Percentiles rank a stretch among this genome's conserved stretches.
Conservation (phyloP, 2,113 vertebrate genomes). For the Laticauda laticaudata region DNA sequence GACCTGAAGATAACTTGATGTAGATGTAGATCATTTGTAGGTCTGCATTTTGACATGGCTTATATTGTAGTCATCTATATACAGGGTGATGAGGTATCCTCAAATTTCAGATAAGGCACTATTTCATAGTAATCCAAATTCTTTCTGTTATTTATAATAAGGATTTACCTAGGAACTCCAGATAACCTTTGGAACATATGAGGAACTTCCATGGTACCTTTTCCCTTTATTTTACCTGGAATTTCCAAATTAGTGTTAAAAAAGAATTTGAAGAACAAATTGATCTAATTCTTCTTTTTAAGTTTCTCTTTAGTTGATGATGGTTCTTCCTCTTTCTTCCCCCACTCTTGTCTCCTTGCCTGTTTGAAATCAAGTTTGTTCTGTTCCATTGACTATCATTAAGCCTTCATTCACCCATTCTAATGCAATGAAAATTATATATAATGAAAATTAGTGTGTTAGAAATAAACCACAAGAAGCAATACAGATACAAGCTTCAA, state of each 20-base stretch:
- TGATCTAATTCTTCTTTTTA: neutral
- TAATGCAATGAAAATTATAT: conserved; percentile 49
- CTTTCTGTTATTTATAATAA: neutral
- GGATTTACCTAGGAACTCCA: neutral
- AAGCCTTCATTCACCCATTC: conserved; percentile 23
- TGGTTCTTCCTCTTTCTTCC: neutral
- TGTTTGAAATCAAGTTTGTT: neutral
- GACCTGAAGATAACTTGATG: neutral
- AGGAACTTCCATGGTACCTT: neutral
- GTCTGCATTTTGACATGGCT: neutral
- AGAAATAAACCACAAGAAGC: conserved; percentile 27
- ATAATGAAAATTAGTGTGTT: conserved; percentile 38
- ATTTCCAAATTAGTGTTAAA: neutral
- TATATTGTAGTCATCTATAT: neutral
- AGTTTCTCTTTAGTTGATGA: neutral
- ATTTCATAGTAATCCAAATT: neutral
- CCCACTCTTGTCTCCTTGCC: neutral
- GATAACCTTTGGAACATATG: neutral
- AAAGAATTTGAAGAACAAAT: neutral
- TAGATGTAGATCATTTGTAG: neutral
- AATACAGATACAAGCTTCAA: conserved; percentile 15
- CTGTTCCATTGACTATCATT: conserved; percentile 7
- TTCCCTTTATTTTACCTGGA: neutral
- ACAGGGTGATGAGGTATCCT: neutral
- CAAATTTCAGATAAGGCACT: neutral